These are phyloP conservation scores for Oedothorax gibbosus DNA, from an alignment of 1,140 invertebrate genomes.

Conservation along the genomic window DNA sequence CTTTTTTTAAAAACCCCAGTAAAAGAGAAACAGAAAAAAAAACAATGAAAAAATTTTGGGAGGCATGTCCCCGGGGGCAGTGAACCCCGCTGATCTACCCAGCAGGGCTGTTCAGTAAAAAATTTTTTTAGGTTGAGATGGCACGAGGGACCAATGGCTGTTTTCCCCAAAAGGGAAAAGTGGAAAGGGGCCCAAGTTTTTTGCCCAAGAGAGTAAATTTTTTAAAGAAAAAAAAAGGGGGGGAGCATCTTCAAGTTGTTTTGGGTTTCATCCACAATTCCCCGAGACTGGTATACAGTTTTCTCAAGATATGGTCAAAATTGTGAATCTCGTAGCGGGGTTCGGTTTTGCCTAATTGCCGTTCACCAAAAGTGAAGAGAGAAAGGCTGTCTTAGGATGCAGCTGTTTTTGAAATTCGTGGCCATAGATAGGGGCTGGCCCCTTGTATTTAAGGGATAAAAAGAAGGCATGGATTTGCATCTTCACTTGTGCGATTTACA, in stretches of 20 bases:
- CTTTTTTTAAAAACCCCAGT: slow-evolving; percentile 3
- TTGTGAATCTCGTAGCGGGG: not conserved
- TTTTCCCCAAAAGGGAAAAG: not conserved
- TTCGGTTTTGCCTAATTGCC: slow-evolving; percentile 13
- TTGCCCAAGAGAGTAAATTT: slow-evolving; percentile 34
- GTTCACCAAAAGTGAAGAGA: slow-evolving; percentile 22
- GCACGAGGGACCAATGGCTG: not conserved
- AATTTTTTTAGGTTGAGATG: not conserved
- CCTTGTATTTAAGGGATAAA: slow-evolving; percentile 67
- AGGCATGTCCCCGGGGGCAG: not conserved
- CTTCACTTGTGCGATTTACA: slow-evolving; percentile 69
- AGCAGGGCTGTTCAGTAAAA: not conserved
- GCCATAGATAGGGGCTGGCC: slow-evolving; percentile 69
- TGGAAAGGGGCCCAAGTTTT: slow-evolving; percentile 30
- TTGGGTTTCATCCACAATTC: not conserved
- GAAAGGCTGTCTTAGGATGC: slow-evolving; percentile 35
- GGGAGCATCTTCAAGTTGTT: not conserved
- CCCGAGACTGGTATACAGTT: not conserved
- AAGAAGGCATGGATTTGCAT: slow-evolving; percentile 66
- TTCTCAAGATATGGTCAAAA: not conserved
- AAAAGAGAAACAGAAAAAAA: not conserved
- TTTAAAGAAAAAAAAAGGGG: slow-evolving; percentile 41
- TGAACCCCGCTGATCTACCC: not conserved
- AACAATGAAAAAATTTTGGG: too few species aligned
- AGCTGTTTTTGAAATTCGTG: slow-evolving; percentile 65